phyloP scores from a whole-genome alignment of 2,797 vertebrate species.

The Periparus ater region DNA sequence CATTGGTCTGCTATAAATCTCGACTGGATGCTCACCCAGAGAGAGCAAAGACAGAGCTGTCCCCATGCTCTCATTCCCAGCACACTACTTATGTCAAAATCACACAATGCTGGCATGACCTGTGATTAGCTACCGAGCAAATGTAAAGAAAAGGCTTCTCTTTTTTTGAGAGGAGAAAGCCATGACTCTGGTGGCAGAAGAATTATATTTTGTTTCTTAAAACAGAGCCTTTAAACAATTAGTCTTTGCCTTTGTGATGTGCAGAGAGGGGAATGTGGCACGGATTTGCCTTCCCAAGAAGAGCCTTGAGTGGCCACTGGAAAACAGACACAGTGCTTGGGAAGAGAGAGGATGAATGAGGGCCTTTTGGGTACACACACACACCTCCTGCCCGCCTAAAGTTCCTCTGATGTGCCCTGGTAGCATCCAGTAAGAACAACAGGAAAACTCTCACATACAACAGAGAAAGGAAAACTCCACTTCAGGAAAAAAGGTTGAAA shows the following conservation, averaged over 20 bases:
- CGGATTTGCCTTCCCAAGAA: not conserved
- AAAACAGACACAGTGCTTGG: not conserved
- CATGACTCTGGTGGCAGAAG: not conserved
- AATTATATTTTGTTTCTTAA: not conserved
- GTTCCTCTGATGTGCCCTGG: not conserved
- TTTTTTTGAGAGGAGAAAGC: not conserved
- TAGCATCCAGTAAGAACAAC: not conserved
- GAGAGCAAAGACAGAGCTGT: not conserved
- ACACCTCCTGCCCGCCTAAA: fast-evolving
- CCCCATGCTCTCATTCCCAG: not conserved
- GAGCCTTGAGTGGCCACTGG: not conserved
- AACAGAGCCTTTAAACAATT: not conserved
- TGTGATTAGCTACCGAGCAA: not conserved
- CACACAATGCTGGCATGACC: not conserved
- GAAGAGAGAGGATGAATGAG: not conserved
- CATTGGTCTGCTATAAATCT: not conserved
- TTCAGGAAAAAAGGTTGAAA: not conserved
- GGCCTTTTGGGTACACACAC: not conserved
- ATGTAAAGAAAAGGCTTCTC: not conserved
- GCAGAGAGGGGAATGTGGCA: not conserved
- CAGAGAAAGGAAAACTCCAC: not conserved
- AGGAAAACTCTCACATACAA: not conserved
- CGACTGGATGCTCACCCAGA: not conserved
- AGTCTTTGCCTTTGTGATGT: not conserved
- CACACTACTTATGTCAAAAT: not conserved